Base-by-base conservation (phyloP, 2,113 vertebrate genomes). In the Cricetomys ansorgei region DNA sequence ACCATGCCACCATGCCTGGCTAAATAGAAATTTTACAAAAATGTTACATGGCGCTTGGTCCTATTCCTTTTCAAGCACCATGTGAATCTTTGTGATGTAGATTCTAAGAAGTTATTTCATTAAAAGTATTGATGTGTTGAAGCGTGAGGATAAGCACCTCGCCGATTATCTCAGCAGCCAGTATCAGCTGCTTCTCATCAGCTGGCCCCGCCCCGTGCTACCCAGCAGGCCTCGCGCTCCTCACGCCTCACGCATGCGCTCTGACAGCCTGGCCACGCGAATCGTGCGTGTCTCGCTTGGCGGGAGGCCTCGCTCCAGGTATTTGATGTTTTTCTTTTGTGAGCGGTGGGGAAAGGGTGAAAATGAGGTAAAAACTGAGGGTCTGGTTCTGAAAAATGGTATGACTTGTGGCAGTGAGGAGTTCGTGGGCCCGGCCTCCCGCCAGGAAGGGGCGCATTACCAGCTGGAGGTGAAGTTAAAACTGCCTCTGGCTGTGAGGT, bases 231-330 rank as follows among this genome's bases (percentile, higher is more conserved):
- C 1, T n/a, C n/a, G n/a, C n/a, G n/a, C n/a, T n/a, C n/a, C n/a
- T n/a, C n/a, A n/a, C n/a, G n/a, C n/a, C n/a, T n/a, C 0, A 40
- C 97, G 48, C 97, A 72, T 55, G 96, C 96, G 96, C 70, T 1
- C 57, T 1, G 72, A 0, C 11, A 5, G 4, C 7, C 37, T 1
- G 27, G 3, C 29, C 13, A 0, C 2, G 9, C 0, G n/a, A 40
- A 13, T 25, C 5, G 19, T 7, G 40, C 16, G n/a, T 21, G 50
- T 5, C 50, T 57, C 29, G 11, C 19, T 0, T 3, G 0, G 64
- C 8, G 64, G 45, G n/a, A 50, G 84, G 95, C 89, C 4, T 70
- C 37, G 89, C 83, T 53, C 90, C 77, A 92, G 90, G 8, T 85
- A 40, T 43, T 75, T 64, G 55, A 27, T 29, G 10, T 67, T 3